Percentiles rank a stretch among this genome's conserved stretches.
Conservation (phyloP, 2,113 vertebrate species). For the Kryptolebias marmoratus region DNA sequence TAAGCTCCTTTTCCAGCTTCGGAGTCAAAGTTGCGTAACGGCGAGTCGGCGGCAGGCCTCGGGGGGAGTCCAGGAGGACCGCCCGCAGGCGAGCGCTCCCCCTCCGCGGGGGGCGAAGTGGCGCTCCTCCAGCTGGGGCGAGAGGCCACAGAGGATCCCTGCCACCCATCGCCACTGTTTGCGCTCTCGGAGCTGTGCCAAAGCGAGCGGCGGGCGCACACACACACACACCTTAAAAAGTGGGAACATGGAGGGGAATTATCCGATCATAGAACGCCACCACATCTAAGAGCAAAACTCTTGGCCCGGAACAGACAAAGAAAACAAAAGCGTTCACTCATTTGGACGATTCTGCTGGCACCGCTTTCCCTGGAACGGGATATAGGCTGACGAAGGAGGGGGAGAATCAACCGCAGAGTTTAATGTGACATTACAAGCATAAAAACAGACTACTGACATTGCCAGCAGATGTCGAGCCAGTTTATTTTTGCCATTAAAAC, state of each 20-base stretch:
- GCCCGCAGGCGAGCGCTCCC: slow-evolving; percentile 66
- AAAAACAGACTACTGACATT: slow-evolving; percentile 77
- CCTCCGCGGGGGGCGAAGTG: slow-evolving; percentile 67
- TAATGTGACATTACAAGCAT: slow-evolving; percentile 82
- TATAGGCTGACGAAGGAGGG: slow-evolving; percentile 47
- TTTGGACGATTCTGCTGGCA: slow-evolving; percentile 76
- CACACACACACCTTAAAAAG: slow-evolving; percentile 69
- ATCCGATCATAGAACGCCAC: slow-evolving; percentile 75
- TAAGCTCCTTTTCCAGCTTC: not conserved
- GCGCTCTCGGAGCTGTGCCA: slow-evolving; percentile 64
- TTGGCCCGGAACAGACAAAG: slow-evolving; percentile 77
- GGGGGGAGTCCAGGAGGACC: slow-evolving; percentile 68
- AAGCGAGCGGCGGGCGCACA: slow-evolving; percentile 48
- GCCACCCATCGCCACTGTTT: slow-evolving; percentile 72
- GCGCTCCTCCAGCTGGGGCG: slow-evolving; percentile 76
- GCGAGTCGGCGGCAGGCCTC: slow-evolving; percentile 33
- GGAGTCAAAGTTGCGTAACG: not conserved
- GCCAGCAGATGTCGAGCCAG: slow-evolving; percentile 78
- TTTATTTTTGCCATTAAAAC: slow-evolving; percentile 76
- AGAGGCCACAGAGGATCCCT: slow-evolving; percentile 71
- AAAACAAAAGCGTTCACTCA: slow-evolving; percentile 77
- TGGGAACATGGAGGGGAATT: slow-evolving; percentile 72
- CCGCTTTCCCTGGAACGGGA: slow-evolving; percentile 67
- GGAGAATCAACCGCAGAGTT: slow-evolving; percentile 70
- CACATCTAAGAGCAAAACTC: slow-evolving; percentile 75